A percentile compares a stretch with the other conserved stretches of the same genome.
These are phyloP conservation scores for Drosophila sechellia DNA, from an alignment of 1,140 invertebrate genomes.

Conservation along the genomic window DNA sequence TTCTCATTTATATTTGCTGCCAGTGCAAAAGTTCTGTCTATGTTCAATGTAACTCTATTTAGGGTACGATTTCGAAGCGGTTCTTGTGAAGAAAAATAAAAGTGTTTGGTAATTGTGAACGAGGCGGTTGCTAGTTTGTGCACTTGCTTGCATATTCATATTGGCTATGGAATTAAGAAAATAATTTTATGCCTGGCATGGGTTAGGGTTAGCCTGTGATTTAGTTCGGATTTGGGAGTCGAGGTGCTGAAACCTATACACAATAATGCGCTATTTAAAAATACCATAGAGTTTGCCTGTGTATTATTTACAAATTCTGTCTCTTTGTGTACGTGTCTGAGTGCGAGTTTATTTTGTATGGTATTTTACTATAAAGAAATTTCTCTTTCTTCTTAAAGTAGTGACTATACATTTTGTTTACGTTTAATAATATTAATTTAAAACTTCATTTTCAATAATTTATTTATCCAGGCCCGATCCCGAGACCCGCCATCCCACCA, in stretches of 20 bases:
- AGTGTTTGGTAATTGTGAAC: slow-evolving; percentile 68
- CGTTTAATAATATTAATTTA: slow-evolving; percentile 80
- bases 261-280: slow-evolving; percentile 71
- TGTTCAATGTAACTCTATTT: slow-evolving; percentile 50
- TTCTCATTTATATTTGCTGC: slow-evolving; percentile 73
- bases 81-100: slow-evolving; percentile 73
- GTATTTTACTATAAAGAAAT: slow-evolving; percentile 68
- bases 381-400: slow-evolving; percentile 78
- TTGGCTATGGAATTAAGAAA: slow-evolving; percentile 52
- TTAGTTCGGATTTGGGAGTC: slow-evolving; percentile 23
- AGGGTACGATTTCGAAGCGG: slow-evolving; percentile 25
- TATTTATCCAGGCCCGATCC: slow-evolving; percentile 46
- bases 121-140: slow-evolving; percentile 55
- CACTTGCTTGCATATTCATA: slow-evolving; percentile 25
- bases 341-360: slow-evolving; percentile 56
- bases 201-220: slow-evolving; percentile 16
- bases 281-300: slow-evolving; percentile 61
- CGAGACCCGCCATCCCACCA: not conserved
- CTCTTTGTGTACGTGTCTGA: slow-evolving; percentile 44
- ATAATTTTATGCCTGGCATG: slow-evolving; percentile 78
- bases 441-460: slow-evolving; percentile 77
- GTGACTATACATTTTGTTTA: slow-evolving; percentile 84
- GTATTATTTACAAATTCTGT: slow-evolving; percentile 74
- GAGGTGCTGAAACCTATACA: slow-evolving; percentile 62
- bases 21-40: slow-evolving; percentile 79